These are phyloP conservation scores for Drosophila testacea DNA, from an alignment of 2,888 invertebrate species.

Conservation along the genomic window DNA sequence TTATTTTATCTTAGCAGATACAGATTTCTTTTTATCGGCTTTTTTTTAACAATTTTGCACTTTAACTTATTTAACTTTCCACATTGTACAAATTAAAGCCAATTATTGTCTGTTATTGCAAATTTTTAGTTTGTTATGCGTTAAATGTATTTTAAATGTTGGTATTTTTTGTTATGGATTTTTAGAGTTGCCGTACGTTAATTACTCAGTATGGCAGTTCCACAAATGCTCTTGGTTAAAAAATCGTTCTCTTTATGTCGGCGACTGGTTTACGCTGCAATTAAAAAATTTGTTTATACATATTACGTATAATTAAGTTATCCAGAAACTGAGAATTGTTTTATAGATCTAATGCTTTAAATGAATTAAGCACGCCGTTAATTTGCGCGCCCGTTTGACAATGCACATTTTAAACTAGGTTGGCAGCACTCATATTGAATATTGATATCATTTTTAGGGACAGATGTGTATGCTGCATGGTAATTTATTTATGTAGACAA, in stretches of 20 bases:
- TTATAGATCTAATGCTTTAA: not conserved
- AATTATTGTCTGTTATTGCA: conserved; percentile 9
- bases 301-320: not conserved
- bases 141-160: conserved; percentile 34
- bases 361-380: conserved; percentile 14
- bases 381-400: conserved; percentile 44
- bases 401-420: conserved; percentile 27
- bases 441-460: conserved; percentile 74
- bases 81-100: conserved; percentile 1
- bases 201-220: conserved; percentile 31
- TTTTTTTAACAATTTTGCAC: conserved; percentile 1
- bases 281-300: not conserved
- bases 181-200: conserved; percentile 31
- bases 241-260: conserved; percentile 15
- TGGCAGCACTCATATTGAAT: conserved; percentile 63
- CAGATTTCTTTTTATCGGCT: conserved; percentile 1
- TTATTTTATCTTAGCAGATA: not conserved
- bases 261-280: conserved; percentile 24
- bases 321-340: not conserved
- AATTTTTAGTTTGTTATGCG: conserved; percentile 35
- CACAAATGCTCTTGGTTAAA: conserved; percentile 28
- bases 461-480: conserved; percentile 44
- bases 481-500: conserved; percentile 40
- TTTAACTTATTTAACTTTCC: not conserved
- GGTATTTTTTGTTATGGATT: conserved; percentile 46